Evolutionary conservation across 2,113 vertebrate genomes (phyloP).

Genomic region (Isichthys henryi): DNA sequence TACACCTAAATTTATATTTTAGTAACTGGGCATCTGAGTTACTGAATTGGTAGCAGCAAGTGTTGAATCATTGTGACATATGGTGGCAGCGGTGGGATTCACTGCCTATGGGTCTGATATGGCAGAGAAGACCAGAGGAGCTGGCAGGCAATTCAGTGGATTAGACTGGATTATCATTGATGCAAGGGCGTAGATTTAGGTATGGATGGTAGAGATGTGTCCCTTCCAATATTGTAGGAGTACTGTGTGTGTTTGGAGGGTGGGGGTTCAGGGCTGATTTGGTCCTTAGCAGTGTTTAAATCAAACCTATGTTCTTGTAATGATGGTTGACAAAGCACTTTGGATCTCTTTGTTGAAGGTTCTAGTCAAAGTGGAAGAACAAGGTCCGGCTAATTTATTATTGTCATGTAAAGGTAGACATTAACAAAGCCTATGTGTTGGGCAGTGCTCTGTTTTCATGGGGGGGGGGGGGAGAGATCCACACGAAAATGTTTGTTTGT

Average conservation of each 20-base stretch:
- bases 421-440: background rate
- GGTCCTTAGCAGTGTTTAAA: background rate
- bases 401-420: background rate
- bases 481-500: background rate
- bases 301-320: background rate
- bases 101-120: background rate
- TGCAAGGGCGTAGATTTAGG: background rate
- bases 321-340: background rate
- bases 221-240: background rate
- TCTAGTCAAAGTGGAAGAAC: background rate
- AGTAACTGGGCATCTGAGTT: background rate
- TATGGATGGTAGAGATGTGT: background rate
- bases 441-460: background rate
- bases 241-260: background rate
- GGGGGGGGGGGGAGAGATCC: background rate
- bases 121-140: background rate
- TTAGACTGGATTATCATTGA: background rate
- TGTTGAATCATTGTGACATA: constrained; percentile 2
- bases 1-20: background rate
- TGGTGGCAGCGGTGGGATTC: constrained; percentile 2
- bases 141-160: background rate
- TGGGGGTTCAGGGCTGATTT: background rate
- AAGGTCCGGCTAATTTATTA: background rate
- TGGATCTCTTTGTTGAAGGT: background rate
- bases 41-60: background rate